Base-by-base conservation (phyloP, 2,888 invertebrate genomes). In the Pyralis farinalis region DNA sequence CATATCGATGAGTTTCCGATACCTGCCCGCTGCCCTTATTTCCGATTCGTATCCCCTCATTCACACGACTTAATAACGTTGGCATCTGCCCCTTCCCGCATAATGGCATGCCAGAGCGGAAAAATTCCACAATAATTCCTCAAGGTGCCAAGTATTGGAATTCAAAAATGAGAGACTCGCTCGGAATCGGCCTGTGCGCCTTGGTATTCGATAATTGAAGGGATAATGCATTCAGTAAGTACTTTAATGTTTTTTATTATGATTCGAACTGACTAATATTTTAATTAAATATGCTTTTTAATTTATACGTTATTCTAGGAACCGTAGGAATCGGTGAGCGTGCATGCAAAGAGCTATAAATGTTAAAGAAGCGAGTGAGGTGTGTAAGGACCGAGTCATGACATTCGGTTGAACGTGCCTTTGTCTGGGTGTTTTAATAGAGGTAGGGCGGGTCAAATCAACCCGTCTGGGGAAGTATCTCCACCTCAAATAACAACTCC, bases 81-180 rank as follows among this genome's bases (percentile, higher is more conserved):
- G 67, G 67, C 60, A 65, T 64, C 49, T 59, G 58, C 51, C 47
- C 58, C 44, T 43, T 42, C 51, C 50, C 60, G 61, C 63, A 83
- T 84, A 84, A 85, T 85, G 63, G 83, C 55, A 75, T 82, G 63
- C 84, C 83, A 62, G 73, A 61, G 78, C 58, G 79, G 69, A 77
- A 81, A 81, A 77, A 83, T 82, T 73, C 66, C 74, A 58, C 67
- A 75, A 79, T 72, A 74, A 72, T 68, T 56, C 61, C 41, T 42
- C 40, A 47, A 68, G 69, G 67, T 69, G 65, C 65, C 61, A 68
- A 51, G 63, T 63, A 72, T 74, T 64, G 76, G 79, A 77, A 81
- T 80, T 79, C 74, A 78, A 81, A 82, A 80, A 77, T 67, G 69
- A 59, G 16, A 16, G 16, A 16, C 54, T 51, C 51, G 49, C 45